Base-by-base conservation (phyloP, 1,140 invertebrate species). In the Drosophila nigromelanica region DNA sequence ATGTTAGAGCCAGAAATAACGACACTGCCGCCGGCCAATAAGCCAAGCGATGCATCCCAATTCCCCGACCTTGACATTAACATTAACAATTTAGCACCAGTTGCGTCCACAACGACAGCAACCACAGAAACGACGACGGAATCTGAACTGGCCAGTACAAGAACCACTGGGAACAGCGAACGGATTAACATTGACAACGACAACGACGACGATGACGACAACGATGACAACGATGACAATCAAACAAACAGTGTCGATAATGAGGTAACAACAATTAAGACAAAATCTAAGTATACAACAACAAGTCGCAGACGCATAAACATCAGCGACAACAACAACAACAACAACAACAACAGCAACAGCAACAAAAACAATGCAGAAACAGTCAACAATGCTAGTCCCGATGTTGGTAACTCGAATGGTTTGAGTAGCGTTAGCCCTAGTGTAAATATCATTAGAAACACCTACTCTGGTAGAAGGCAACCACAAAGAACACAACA, bases 301-400 rank as follows among this genome's bases (percentile, higher is more conserved):
- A 72, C 45, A 45, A 80, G 59, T 42, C 67, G 72, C 1, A 70
- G 75, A 74, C 76, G 79, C n/a, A 56, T 79, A 37, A 66, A 60
- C 30, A 77, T 55, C 10, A 73, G 56, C 73, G 43, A 56, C 60
- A 71, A 14, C 43, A 55, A 67, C 67, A 18, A 66, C 48, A 61
- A 69, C 70, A 30, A 70, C 48, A 48, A 69, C 27, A 75, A 67
- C 67, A 18, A 66, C 48, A 61, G 71, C 70, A 30, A 70, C 48
- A 48, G 71, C 27, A 75, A 60, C 73, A 82, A 67, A 59, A 67
- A 75, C 47, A 78, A 74, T 73, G 66, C 72, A 75, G 71, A 78
- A 64, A 75, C 70, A 56, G 75, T 70, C 77, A 90, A 73, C 74
- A 71, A 90, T 75, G 64, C 89, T 90, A 90, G 83, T 90, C 89